Base-by-base conservation (phyloP, 2,797 vertebrate genomes). In the Sebastes minor region DNA sequence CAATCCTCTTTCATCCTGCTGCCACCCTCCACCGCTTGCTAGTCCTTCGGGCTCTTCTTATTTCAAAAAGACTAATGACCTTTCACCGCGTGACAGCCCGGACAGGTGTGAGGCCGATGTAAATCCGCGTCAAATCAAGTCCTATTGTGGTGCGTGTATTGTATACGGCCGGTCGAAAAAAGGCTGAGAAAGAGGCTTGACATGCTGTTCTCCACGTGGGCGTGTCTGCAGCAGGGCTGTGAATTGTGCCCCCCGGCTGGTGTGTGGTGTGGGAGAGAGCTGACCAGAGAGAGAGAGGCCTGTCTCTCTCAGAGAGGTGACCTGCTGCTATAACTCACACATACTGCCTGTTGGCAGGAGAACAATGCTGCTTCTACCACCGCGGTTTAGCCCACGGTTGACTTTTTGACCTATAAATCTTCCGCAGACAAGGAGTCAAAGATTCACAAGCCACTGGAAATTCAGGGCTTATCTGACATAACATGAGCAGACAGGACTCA, bases 11-110 rank as follows among this genome's bases (percentile, higher is more conserved):
- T 77, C 74, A 46, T 78, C 71, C 33, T 35, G 49, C 82, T 79
- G 76, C 77, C 83, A 72, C 78, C 70, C 49, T 75, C 75, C 22
- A 60, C 73, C 13, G 25, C 27, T 49, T 20, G 75, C 69, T 66
- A 33, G 60, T 83, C 88, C 79, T 88, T 74, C 32, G 6, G 77
- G 87, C 74, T 86, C 78, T 80, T 89, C 85, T 71, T 87, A 78
- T 91, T 93, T 92, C 85, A 86, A 79, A 89, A 86, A 89, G 90
- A 92, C 89, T 87, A 87, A 93, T 92, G 92, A 91, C 86, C 91
- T 94, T 93, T 92, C 85, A 85, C 77, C 70, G 74, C 10, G 57
- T 23, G 82, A 87, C 89, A 93, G 87, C 87, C 30, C 16, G 20
- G 84, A 89, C 88, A 86, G 89, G 83, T 90, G 89, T 83, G 91